Evolutionary conservation across 2,888 invertebrate genomes (phyloP).

Genomic region (Gymnosoma rotundatum): DNA sequence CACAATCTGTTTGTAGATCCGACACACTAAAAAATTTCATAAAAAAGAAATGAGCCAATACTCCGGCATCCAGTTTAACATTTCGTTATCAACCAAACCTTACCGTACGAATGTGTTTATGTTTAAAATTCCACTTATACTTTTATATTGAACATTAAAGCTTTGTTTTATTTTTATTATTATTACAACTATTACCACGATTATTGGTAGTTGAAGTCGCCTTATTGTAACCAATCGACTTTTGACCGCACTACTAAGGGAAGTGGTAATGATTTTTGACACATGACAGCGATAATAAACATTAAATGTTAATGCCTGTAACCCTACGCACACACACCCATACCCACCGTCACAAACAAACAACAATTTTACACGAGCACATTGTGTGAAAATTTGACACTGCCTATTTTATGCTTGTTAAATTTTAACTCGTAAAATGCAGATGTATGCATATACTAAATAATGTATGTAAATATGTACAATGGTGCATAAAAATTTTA

Average conservation of each 20-base stretch:
- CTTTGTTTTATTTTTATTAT: slow-evolving; percentile 30
- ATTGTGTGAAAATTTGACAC: background rate
- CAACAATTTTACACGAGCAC: background rate
- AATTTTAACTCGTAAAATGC: background rate
- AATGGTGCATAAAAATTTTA: too few species aligned
- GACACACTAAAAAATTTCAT: too few species aligned
- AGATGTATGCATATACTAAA: background rate
- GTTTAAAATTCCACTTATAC: slow-evolving; percentile 24
- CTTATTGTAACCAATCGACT: slow-evolving; percentile 38
- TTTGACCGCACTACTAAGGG: slow-evolving; percentile 46
- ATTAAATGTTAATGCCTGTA: slow-evolving; percentile 60
- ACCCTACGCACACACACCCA: background rate
- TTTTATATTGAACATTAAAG: background rate
- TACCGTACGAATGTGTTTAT: too few species aligned
- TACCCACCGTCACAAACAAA: background rate
- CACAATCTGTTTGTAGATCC: too few species aligned
- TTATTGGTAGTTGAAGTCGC: slow-evolving; percentile 29
- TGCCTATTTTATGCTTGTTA: slow-evolving; percentile 1
- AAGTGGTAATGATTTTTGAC: slow-evolving; percentile 42
- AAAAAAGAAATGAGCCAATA: too few species aligned
- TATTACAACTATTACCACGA: slow-evolving; percentile 38
- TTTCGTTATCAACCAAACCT: too few species aligned
- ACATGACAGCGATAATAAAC: slow-evolving; percentile 61
- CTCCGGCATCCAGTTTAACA: too few species aligned
- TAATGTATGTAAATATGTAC: background rate